Conservation (phyloP, 2,113 vertebrate species). For the Caracal caracal region DNA sequence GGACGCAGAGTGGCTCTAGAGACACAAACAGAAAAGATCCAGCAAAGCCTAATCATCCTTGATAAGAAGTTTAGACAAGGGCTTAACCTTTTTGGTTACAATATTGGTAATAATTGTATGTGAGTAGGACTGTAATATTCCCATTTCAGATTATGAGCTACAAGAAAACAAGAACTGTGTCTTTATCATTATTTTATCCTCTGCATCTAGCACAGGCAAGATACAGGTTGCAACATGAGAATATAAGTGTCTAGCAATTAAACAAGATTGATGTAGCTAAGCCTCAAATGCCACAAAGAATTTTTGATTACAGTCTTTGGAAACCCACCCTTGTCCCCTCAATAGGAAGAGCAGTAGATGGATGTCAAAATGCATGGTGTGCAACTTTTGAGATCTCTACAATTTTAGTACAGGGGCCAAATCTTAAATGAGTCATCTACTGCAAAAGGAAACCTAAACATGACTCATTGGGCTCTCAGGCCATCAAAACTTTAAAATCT, state of each 20-base stretch:
- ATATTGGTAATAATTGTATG: not conserved
- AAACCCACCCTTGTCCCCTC: not conserved
- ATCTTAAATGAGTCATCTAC: not conserved
- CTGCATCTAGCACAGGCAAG: not conserved
- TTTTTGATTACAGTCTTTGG: not conserved
- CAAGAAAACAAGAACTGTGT: not conserved
- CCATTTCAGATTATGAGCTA: not conserved
- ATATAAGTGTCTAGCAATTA: not conserved
- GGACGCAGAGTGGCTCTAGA: not conserved
- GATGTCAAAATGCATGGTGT: not conserved
- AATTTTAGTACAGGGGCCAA: not conserved
- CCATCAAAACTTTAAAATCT: not conserved
- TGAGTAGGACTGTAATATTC: not conserved
- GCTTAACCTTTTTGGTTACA: not conserved
- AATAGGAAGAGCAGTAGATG: not conserved
- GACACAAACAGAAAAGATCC: not conserved
- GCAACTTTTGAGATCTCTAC: not conserved
- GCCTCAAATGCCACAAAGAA: not conserved
- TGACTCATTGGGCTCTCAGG: not conserved
- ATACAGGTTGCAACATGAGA: not conserved
- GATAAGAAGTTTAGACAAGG: not conserved
- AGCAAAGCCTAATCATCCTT: not conserved
- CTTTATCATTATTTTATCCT: not conserved
- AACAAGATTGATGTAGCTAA: not conserved
- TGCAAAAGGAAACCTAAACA: constrained; percentile 25